phyloP scores from a whole-genome alignment of 1,140 invertebrate genomes.

The Drosophila mayri region DNA sequence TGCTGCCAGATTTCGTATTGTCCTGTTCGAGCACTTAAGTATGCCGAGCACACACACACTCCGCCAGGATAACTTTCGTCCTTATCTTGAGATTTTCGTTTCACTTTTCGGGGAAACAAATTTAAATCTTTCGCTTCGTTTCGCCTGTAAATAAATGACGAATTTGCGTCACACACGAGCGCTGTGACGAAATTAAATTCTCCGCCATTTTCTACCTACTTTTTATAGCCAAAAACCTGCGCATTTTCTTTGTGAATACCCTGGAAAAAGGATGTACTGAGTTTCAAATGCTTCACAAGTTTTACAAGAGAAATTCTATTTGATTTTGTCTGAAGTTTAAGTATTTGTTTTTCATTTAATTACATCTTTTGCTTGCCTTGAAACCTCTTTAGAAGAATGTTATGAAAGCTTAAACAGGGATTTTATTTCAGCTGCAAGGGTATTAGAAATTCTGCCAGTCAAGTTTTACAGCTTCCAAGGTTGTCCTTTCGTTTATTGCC shows the following conservation, averaged over 20 bases:
- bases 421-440: not conserved
- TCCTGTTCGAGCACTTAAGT: conserved; percentile 39
- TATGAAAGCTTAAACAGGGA: too few relatives aligned
- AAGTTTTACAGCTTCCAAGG: not conserved
- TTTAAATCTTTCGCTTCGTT: conserved; percentile 48
- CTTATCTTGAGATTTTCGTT: conserved; percentile 27
- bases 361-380: not conserved
- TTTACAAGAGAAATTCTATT: not conserved
- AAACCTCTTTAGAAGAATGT: not conserved
- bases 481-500: not conserved
- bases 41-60: conserved; percentile 57
- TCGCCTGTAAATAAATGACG: conserved; percentile 40
- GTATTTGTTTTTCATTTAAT: not conserved
- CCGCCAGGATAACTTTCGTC: conserved; percentile 37
- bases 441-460: not conserved
- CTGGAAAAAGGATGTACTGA: not conserved
- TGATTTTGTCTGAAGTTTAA: not conserved
- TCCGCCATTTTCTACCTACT: not conserved
- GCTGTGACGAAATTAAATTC: conserved; percentile 40
- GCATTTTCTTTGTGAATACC: not conserved
- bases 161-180: conserved; percentile 44
- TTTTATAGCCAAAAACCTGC: conserved; percentile 8
- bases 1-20: conserved; percentile 15
- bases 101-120: conserved; percentile 18
- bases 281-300: not conserved